These are phyloP conservation scores for Leptopilina myrica DNA, from an alignment of 2,888 invertebrate genomes.

Conservation along the genomic window DNA sequence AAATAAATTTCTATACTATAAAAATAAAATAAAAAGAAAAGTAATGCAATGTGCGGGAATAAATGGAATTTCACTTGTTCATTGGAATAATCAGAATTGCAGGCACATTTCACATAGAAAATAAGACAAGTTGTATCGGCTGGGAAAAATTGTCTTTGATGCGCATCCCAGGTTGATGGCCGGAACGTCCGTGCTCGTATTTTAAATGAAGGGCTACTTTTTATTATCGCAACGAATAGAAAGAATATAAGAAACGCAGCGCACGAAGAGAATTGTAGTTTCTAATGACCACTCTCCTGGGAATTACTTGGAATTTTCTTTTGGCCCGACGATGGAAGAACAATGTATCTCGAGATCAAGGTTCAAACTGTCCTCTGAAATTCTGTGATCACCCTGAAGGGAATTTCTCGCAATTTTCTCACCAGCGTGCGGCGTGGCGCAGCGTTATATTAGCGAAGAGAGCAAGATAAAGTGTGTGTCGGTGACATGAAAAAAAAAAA, in stretches of 20 bases:
- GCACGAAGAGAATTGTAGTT: conserved; percentile 32
- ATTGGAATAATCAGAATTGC: no score
- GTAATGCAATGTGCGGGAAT: no score
- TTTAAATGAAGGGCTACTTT: conserved; percentile 33
- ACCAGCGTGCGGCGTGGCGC: neutral
- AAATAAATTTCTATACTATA: neutral
- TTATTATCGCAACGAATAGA: conserved; percentile 27
- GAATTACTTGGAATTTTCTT: conserved; percentile 40
- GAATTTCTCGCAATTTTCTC: conserved; percentile 51
- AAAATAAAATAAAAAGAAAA: neutral
- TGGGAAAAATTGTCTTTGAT: conserved; percentile 25
- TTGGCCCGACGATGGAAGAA: neutral
- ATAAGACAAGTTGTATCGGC: neutral
- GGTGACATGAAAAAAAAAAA: conserved; percentile 30
- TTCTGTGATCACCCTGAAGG: conserved; percentile 48
- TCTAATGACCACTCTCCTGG: conserved; percentile 36
- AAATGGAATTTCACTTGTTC: no score
- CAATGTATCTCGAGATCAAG: conserved; percentile 17
- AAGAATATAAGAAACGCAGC: conserved; percentile 23
- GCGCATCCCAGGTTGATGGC: conserved; percentile 5
- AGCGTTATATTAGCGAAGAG: conserved; percentile 27
- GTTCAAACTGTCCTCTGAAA: conserved; percentile 40
- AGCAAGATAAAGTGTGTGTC: conserved; percentile 34
- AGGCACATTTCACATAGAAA: neutral
- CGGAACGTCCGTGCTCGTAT: conserved; percentile 28